phyloP scores from a whole-genome alignment of 2,113 vertebrate genomes.

The Oriolus oriolus region DNA sequence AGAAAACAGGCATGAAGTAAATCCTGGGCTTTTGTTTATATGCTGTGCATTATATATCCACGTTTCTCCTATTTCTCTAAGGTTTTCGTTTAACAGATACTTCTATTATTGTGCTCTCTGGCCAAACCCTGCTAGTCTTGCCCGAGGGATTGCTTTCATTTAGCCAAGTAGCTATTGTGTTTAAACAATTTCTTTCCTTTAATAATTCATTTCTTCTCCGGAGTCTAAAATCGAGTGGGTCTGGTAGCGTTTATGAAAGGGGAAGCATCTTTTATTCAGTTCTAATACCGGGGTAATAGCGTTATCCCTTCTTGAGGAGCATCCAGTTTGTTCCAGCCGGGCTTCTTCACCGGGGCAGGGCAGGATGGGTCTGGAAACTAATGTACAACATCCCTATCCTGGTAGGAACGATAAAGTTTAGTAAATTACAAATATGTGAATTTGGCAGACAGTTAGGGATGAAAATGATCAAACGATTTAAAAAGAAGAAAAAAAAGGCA shows the following conservation, averaged over 20 bases:
- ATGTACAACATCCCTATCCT: neutral
- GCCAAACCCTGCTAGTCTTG: neutral
- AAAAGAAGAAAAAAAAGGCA: neutral
- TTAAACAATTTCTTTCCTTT: slow-evolving; percentile 33
- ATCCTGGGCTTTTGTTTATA: neutral
- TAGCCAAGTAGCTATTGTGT: slow-evolving; percentile 1
- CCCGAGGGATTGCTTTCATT: neutral
- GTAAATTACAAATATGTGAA: slow-evolving; percentile 40
- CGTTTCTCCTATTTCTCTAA: neutral
- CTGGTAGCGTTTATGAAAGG: slow-evolving; percentile 23
- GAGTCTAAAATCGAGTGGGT: neutral
- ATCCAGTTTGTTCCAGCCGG: neutral
- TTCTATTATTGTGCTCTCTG: neutral
- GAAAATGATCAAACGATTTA: neutral
- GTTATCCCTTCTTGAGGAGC: neutral
- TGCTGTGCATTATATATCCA: neutral
- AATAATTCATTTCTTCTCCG: neutral
- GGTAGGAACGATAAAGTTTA: neutral
- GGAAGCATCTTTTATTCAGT: neutral
- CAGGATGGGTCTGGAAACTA: neutral
- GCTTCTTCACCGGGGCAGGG: neutral
- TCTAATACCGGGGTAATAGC: neutral
- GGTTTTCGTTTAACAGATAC: neutral
- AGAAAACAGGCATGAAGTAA: neutral
- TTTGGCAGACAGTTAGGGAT: slow-evolving; percentile 21